phyloP scores from a whole-genome alignment of 2,888 invertebrate genomes.

The Tenthredo livida region DNA sequence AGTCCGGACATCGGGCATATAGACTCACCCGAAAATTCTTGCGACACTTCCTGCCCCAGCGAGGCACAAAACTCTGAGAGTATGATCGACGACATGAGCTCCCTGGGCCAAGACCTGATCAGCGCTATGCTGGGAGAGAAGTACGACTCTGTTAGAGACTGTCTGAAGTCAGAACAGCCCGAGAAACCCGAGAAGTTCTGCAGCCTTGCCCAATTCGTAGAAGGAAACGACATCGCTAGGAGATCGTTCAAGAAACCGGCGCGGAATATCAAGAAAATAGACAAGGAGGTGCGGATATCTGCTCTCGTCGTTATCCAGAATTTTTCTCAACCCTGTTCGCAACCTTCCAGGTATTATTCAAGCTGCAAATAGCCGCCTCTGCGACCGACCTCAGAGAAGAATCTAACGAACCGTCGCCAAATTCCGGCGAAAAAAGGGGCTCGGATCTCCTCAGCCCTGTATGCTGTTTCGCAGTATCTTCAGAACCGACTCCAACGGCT shows the following conservation, averaged over 20 bases:
- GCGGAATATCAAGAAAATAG: slow-evolving; percentile 47
- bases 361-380: slow-evolving; percentile 56
- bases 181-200: slow-evolving; percentile 85
- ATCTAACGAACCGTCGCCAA: neutral
- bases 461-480: slow-evolving; percentile 69
- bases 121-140: slow-evolving; percentile 85
- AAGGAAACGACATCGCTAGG: slow-evolving; percentile 90
- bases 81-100: slow-evolving; percentile 89
- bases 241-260: slow-evolving; percentile 84
- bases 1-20: slow-evolving; percentile 85
- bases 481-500: slow-evolving; percentile 64
- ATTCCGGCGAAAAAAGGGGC: slow-evolving; percentile 57
- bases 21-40: slow-evolving; percentile 89
- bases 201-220: slow-evolving; percentile 90
- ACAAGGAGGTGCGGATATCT: slow-evolving; percentile 26
- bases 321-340: slow-evolving; percentile 55
- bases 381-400: slow-evolving; percentile 45
- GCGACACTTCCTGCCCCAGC: slow-evolving; percentile 84
- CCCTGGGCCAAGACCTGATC: slow-evolving; percentile 84
- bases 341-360: slow-evolving; percentile 19
- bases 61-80: slow-evolving; percentile 89
- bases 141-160: slow-evolving; percentile 82
- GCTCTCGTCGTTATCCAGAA: neutral
- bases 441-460: slow-evolving; percentile 68
- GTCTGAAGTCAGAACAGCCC: slow-evolving; percentile 79